Conservation (phyloP, 2,113 vertebrate species). For the Eonycteris spelaea region DNA sequence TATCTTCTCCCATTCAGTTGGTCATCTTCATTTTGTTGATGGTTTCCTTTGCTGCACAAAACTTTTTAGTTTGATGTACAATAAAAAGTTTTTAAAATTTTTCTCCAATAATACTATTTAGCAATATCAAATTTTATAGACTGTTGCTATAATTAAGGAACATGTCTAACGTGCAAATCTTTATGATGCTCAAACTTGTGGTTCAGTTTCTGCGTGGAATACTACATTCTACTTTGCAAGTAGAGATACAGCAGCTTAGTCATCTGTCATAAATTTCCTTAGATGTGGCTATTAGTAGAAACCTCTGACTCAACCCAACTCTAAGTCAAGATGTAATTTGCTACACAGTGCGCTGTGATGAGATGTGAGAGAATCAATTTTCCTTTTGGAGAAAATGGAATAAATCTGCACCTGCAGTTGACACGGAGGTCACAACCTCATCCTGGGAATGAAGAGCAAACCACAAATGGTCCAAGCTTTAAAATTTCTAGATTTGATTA, state of each 20-base stretch:
- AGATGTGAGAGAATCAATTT: constrained; percentile 50
- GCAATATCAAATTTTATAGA: neutral
- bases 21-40: no score
- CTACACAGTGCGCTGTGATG: constrained; percentile 34
- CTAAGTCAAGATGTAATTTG: constrained; percentile 54
- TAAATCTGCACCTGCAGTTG: constrained; percentile 40
- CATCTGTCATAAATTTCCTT: neutral
- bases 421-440: constrained; percentile 8
- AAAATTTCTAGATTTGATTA: constrained; percentile 53
- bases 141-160: neutral
- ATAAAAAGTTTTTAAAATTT: neutral
- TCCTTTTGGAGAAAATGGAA: constrained; percentile 53
- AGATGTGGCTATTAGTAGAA: constrained; percentile 1
- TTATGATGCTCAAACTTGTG: neutral
- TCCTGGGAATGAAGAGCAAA: neutral
- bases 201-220: neutral
- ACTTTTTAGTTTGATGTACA: neutral
- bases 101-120: neutral
- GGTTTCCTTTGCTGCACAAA: no score
- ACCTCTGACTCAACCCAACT: constrained; percentile 43
- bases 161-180: neutral
- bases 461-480: constrained; percentile 7
- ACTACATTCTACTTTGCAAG: neutral
- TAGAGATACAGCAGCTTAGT: neutral
- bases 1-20: no score